Evolutionary conservation across 1,140 invertebrate genomes (phyloP).

Genomic region (Aphidius ervi): DNA sequence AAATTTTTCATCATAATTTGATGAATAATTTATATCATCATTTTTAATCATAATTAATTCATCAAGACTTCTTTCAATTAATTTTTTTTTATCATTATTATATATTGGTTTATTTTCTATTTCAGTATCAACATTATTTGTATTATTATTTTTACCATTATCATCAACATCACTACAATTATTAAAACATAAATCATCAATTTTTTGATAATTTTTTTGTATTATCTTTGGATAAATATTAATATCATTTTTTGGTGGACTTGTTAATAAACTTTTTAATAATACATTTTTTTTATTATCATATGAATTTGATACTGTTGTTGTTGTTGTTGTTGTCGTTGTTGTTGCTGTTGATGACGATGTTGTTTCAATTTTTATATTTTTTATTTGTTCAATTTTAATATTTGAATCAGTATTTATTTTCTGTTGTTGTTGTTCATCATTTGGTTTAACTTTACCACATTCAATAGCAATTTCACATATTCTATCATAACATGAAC

Average conservation of each 20-base stretch:
- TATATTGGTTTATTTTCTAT: conserved; percentile 17
- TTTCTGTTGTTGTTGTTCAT: conserved; percentile 15
- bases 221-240: conserved; percentile 29
- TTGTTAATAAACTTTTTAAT: conserved; percentile 36
- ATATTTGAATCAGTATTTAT: conserved; percentile 22
- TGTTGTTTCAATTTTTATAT: conserved; percentile 2
- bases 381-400: neutral
- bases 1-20: conserved; percentile 52
- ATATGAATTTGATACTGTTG: conserved; percentile 31
- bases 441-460: conserved; percentile 46
- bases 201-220: conserved; percentile 14
- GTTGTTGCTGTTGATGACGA: neutral
- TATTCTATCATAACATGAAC: conserved; percentile 51
- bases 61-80: conserved; percentile 41
- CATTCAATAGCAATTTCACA: conserved; percentile 55
- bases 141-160: neutral
- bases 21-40: conserved; percentile 43
- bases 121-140: neutral
- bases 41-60: conserved; percentile 49
- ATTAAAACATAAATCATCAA: conserved; percentile 38
- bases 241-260: conserved; percentile 26
- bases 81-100: neutral
- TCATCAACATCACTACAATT: conserved; percentile 32
- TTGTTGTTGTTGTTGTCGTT: conserved; percentile 28
- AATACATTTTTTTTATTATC: conserved; percentile 34